Evolutionary conservation across 2,113 vertebrate species (phyloP).

Genomic region (Vireo altiloquus): DNA sequence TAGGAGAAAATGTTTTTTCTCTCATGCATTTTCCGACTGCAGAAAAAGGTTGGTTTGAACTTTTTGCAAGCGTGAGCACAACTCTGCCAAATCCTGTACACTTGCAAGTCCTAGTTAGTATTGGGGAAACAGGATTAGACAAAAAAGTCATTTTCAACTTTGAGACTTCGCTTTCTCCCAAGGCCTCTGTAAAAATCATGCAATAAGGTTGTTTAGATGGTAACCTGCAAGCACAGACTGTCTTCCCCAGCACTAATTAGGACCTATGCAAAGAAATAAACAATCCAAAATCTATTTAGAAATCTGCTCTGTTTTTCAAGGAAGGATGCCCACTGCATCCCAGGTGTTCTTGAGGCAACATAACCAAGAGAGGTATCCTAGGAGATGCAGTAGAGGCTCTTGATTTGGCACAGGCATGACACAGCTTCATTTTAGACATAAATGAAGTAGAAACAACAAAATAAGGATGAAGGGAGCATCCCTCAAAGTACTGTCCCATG

Average conservation of each 20-base stretch:
- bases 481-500: not conserved
- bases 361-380: not conserved
- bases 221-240: not conserved
- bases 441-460: not conserved
- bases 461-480: not conserved
- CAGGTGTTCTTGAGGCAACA: not conserved
- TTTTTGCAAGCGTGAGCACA: not conserved
- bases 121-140: not conserved
- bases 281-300: not conserved
- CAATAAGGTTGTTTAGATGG: not conserved
- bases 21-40: not conserved
- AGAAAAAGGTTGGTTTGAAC: not conserved
- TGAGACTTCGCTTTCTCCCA: not conserved
- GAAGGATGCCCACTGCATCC: not conserved
- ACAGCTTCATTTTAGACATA: not conserved
- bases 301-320: not conserved
- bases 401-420: not conserved
- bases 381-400: not conserved
- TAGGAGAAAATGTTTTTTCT: not conserved
- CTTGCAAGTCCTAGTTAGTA: not conserved
- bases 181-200: not conserved
- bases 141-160: not conserved
- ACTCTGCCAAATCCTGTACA: not conserved
- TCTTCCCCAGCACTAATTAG: not conserved
- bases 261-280: not conserved